Evolutionary conservation across 2,113 vertebrate genomes (phyloP).

Genomic region (Toxotes chatareus): DNA sequence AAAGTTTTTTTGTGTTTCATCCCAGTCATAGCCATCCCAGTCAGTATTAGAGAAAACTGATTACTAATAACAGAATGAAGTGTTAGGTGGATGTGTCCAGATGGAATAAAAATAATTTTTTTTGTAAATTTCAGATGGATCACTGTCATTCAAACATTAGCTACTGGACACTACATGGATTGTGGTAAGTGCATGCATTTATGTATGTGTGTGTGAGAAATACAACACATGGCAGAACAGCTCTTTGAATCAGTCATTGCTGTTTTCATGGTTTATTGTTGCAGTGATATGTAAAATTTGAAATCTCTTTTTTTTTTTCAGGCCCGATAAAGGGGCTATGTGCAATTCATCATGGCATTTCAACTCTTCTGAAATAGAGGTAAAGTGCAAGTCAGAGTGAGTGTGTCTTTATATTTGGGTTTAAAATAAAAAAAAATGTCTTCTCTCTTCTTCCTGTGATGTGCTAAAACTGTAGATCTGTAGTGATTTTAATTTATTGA

Average conservation of each 20-base stretch:
- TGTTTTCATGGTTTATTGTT: not conserved
- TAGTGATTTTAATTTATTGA: not conserved
- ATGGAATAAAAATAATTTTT: not conserved
- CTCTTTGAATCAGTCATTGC: not conserved
- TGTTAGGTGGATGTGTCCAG: not conserved
- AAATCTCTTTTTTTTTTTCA: conserved; percentile 62
- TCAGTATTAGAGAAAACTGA: not conserved
- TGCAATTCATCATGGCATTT: conserved; percentile 83
- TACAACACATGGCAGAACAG: not conserved
- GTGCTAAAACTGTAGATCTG: not conserved
- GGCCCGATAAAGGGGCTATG: conserved; percentile 74
- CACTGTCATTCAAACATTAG: conserved; percentile 75
- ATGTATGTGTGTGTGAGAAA: not conserved
- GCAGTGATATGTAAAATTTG: conserved; percentile 4
- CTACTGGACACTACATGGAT: conserved; percentile 85
- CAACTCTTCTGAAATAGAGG: conserved; percentile 74
- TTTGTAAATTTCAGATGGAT: conserved; percentile 75
- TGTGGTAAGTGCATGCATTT: conserved; percentile 76
- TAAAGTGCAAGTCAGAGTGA: conserved; percentile 25
- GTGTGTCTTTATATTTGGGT: not conserved
- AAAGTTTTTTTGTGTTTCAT: not conserved
- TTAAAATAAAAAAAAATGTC: not conserved
- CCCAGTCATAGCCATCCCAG: not conserved
- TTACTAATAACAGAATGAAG: not conserved
- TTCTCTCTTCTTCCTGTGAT: not conserved